Base-by-base conservation (phyloP, 2,797 vertebrate species). In the Schizothorax lantsangensis region DNA sequence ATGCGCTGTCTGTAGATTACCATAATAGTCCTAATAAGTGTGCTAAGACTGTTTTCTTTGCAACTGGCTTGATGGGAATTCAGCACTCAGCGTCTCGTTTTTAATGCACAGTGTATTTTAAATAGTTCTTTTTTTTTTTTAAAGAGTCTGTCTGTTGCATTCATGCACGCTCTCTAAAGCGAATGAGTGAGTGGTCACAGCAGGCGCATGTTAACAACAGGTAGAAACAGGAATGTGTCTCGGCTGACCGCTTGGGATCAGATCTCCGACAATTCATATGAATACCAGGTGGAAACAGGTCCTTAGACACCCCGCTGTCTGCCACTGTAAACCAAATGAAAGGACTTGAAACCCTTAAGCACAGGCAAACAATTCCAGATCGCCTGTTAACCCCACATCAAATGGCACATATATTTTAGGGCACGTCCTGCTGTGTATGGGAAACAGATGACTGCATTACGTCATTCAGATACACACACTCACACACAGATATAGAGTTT, bases 361-460 rank as follows among this genome's bases (percentile, higher is more conserved):
- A 40, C 59, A 86, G 52, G 17, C 73, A 78, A 54, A 57, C 23
- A n/a, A 38, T 52, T 68, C 84, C 79, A 69, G 83, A 69, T 82
- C 64, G 75, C 54, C 47, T 77, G 74, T 80, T 79, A 66, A 26
- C 47, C 62, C 77, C 81, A 84, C 82, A 88, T 88, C 82, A 88
- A 88, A 87, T 75, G 82, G 79, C 64, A 68, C 40, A 23, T 47
- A 52, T 68, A 78, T 84, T 64, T 69, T 66, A 68, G 43, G 64
- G 71, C 23, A 57, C n/a, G 3, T 47, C 11, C 45, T 80, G 62
- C 68, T 85, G 23, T 78, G 59, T 33, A 81, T 85, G 88, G 33
- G 83, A 77, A 80, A 75, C 71, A 78, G 52, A 89, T 87, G 78
- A 84, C 80, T 33, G 38, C 45, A 82, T 89, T 72, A 89, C 84